Conservation (phyloP, 2,797 vertebrate species). For the Aulostomus chinensis region DNA sequence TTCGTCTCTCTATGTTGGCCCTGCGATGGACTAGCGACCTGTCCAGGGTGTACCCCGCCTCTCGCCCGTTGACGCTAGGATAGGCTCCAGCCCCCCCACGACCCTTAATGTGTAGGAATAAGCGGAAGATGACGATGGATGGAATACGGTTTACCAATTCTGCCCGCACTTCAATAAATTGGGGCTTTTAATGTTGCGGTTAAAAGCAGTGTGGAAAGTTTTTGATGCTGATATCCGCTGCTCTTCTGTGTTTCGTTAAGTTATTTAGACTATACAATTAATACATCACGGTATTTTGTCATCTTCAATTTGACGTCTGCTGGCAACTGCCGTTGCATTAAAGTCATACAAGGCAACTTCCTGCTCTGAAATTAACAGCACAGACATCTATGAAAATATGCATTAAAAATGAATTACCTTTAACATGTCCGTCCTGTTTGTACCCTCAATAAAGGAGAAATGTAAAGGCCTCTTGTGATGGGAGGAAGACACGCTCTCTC, state of each 20-base stretch:
- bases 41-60: no score
- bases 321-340: not conserved
- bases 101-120: no score
- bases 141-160: no score
- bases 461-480: constrained; percentile 20
- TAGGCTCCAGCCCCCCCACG: no score
- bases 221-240: not conserved
- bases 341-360: constrained; percentile 10
- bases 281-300: not conserved
- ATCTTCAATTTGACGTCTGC: constrained; percentile 1
- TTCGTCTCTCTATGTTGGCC: no score
- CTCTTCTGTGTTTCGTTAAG: not conserved
- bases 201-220: not conserved
- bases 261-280: no score
- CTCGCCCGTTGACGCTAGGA: no score
- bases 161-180: no score
- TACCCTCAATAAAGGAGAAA: constrained; percentile 27
- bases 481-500: constrained; percentile 58
- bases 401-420: constrained; percentile 51
- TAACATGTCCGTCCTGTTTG: constrained; percentile 46
- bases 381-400: not conserved
- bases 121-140: no score
- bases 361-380: not conserved
- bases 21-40: no score
- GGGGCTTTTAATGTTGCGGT: no score